These are phyloP conservation scores for Prionace glauca DNA, from an alignment of 2,797 vertebrate genomes.

Conservation along the genomic window DNA sequence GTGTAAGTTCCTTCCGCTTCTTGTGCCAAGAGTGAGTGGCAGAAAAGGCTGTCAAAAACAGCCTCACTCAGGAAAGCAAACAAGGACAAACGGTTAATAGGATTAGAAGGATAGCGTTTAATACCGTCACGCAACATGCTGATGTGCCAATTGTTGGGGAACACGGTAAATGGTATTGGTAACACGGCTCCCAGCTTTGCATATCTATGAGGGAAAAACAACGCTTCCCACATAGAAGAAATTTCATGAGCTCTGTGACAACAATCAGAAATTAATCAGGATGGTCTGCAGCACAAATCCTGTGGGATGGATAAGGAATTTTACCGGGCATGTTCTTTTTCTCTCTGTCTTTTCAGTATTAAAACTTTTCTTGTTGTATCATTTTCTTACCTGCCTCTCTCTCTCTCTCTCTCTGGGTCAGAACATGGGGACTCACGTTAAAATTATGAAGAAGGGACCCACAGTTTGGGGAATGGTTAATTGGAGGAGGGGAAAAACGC, in stretches of 20 bases:
- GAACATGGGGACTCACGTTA: not conserved
- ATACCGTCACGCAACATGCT: constrained; percentile 41
- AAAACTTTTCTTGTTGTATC: not conserved
- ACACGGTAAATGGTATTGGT: not conserved
- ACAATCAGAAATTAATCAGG: not conserved
- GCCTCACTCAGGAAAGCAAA: constrained; percentile 44
- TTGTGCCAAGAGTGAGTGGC: constrained; percentile 41
- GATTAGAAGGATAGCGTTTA: constrained; percentile 44
- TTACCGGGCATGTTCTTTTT: not conserved
- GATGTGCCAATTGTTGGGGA: not conserved
- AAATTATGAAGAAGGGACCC: not conserved
- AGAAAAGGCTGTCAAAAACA: constrained; percentile 44
- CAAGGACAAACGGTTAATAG: constrained; percentile 44
- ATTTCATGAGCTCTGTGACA: constrained; percentile 2
- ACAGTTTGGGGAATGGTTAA: not conserved
- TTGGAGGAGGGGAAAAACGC: not conserved
- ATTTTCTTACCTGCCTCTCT: too few species aligned
- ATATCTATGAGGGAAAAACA: constrained; percentile 1
- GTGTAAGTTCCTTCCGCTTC: constrained; percentile 44
- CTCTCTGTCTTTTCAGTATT: not conserved
- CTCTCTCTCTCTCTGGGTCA: too few species aligned
- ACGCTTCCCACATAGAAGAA: not conserved
- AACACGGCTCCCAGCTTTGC: not conserved
- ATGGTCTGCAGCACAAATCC: not conserved
- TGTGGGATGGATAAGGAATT: not conserved